A percentile compares a stretch with the other conserved stretches of the same genome.
Conservation (phyloP, 2,113 vertebrate genomes). For the Leptosomus discolor region DNA sequence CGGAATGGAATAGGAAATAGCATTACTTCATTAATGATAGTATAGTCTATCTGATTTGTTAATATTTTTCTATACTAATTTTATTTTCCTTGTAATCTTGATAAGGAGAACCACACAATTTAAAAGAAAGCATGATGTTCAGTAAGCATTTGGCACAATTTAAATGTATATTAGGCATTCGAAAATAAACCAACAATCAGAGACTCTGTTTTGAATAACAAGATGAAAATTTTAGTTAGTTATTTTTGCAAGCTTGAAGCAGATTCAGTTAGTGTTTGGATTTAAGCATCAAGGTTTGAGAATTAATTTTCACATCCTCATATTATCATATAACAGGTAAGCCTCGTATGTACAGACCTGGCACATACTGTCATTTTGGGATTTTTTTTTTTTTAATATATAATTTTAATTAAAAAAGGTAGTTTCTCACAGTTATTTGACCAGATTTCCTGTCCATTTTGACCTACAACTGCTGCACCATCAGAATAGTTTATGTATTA, state of each 20-base stretch:
- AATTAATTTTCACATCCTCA: background rate
- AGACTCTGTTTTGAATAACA: background rate
- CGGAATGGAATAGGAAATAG: background rate
- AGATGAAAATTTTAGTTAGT: background rate
- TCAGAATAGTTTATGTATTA: background rate
- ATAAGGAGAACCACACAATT: background rate
- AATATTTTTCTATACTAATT: background rate
- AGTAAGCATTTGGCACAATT: background rate
- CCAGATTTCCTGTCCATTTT: background rate
- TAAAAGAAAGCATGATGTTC: background rate
- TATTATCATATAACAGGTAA: background rate
- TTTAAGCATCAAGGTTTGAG: background rate
- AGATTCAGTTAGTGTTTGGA: background rate
- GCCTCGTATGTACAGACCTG: background rate
- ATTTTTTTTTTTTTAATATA: background rate
- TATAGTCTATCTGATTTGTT: background rate
- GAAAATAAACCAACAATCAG: background rate
- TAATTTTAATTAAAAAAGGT: background rate
- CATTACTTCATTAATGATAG: background rate
- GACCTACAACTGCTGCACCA: background rate
- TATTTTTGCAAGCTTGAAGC: background rate
- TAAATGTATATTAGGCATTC: background rate
- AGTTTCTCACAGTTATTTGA: background rate
- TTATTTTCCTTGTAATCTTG: background rate
- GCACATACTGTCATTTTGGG: background rate